phyloP scores from a whole-genome alignment of 2,888 invertebrate genomes.

The Nephrotoma guestfalica region DNA sequence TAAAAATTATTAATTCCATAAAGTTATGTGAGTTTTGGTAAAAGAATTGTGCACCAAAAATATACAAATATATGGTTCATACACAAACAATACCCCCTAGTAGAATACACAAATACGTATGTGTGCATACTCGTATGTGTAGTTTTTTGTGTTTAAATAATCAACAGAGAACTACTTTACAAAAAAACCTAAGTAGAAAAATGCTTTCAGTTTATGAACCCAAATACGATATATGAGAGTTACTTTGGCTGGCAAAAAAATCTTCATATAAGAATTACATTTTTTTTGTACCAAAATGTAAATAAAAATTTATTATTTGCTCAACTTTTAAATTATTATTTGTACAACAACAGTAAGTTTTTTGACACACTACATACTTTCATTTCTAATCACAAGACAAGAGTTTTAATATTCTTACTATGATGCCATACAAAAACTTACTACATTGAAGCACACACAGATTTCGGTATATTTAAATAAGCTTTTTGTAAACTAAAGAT shows the following conservation, averaged over 20 bases:
- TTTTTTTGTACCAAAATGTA: neutral
- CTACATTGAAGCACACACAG: neutral
- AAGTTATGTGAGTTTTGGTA: neutral
- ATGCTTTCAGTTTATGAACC: neutral
- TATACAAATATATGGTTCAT: neutral
- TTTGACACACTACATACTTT: neutral
- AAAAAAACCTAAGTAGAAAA: neutral
- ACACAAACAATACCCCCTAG: neutral
- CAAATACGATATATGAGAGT: neutral
- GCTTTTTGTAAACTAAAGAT: neutral
- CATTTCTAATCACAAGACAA: neutral
- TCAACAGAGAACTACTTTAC: neutral
- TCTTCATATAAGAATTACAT: neutral
- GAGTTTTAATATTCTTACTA: neutral
- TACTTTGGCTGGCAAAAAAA: neutral
- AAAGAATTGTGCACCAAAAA: neutral
- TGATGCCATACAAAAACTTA: neutral
- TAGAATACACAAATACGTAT: neutral
- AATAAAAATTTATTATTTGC: neutral
- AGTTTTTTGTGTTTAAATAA: neutral
- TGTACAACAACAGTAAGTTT: neutral
- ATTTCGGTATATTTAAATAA: neutral
- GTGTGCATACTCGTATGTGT: neutral
- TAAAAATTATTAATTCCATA: neutral
- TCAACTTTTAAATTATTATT: neutral